These are phyloP conservation scores for Sebastes fasciatus DNA, from an alignment of 2,113 vertebrate species.

Conservation along the genomic window DNA sequence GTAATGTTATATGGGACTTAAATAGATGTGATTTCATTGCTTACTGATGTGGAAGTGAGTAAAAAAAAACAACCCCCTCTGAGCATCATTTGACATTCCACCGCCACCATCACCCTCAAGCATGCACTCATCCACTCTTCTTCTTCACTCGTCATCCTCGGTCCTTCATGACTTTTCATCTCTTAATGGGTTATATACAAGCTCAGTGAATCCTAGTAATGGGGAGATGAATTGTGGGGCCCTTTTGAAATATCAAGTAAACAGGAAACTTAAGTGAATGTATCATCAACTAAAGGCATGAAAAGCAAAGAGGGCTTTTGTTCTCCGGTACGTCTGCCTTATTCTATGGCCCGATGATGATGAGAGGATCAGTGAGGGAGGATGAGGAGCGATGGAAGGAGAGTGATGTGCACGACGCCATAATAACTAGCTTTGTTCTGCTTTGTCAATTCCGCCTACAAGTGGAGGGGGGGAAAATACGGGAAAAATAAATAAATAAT, in stretches of 20 bases:
- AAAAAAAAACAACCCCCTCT: slow-evolving; percentile 46
- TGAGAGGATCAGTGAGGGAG: slow-evolving; percentile 47
- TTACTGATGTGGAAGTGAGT: slow-evolving; percentile 54
- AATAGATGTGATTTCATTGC: slow-evolving; percentile 59
- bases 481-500: slow-evolving; percentile 54
- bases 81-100: slow-evolving; percentile 70
- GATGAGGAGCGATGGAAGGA: slow-evolving; percentile 25
- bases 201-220: slow-evolving; percentile 39
- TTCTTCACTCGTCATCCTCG: slow-evolving; percentile 47
- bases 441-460: slow-evolving; percentile 66
- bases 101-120: slow-evolving; percentile 48
- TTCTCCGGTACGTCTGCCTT: slow-evolving; percentile 34
- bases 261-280: slow-evolving; percentile 46
- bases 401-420: slow-evolving; percentile 48
- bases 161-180: slow-evolving; percentile 49
- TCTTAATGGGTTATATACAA: slow-evolving; percentile 37
- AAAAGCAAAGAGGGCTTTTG: slow-evolving; percentile 35
- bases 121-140: slow-evolving; percentile 39
- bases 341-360: slow-evolving; percentile 41
- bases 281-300: slow-evolving; percentile 30
- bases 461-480: slow-evolving; percentile 34
- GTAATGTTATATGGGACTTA: slow-evolving; percentile 35
- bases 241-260: slow-evolving; percentile 54
- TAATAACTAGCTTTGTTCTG: slow-evolving; percentile 73
- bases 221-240: slow-evolving; percentile 31